Conservation (phyloP, 1,140 invertebrate genomes). For the Arctopsyche grandis region DNA sequence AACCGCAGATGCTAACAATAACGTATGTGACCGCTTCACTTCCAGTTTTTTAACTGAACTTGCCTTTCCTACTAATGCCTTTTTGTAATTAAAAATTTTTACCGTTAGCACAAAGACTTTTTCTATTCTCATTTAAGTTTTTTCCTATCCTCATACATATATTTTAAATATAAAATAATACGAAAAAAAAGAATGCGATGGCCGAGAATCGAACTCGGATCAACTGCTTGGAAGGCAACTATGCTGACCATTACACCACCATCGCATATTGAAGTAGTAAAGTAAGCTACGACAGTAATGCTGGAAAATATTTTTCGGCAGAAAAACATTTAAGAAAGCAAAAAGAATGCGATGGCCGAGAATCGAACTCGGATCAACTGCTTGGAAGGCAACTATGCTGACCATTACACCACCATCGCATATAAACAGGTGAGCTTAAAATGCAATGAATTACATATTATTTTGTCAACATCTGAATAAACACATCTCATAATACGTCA, state of each 20-base stretch:
- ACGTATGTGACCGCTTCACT: constrained; percentile 22
- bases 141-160: not conserved
- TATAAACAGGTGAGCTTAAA: not conserved
- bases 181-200: constrained; percentile 72
- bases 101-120: not conserved
- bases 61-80: not conserved
- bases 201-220: constrained; percentile 94
- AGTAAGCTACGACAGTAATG: too few species aligned
- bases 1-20: constrained; percentile 24
- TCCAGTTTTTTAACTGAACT: not conserved
- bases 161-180: not conserved
- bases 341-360: constrained; percentile 78
- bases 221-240: constrained; percentile 90
- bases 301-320: not conserved
- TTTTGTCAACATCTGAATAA: too few species aligned
- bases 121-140: not conserved
- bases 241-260: constrained; percentile 78
- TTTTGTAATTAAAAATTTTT: not conserved
- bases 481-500: too few species aligned
- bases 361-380: constrained; percentile 92
- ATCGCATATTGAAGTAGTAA: constrained; percentile 65
- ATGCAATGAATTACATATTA: too few species aligned
- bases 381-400: constrained; percentile 93
- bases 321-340: not conserved
- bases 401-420: constrained; percentile 88